Base-by-base conservation (phyloP, 2,113 vertebrate species). In the Mesitornis unicolor region DNA sequence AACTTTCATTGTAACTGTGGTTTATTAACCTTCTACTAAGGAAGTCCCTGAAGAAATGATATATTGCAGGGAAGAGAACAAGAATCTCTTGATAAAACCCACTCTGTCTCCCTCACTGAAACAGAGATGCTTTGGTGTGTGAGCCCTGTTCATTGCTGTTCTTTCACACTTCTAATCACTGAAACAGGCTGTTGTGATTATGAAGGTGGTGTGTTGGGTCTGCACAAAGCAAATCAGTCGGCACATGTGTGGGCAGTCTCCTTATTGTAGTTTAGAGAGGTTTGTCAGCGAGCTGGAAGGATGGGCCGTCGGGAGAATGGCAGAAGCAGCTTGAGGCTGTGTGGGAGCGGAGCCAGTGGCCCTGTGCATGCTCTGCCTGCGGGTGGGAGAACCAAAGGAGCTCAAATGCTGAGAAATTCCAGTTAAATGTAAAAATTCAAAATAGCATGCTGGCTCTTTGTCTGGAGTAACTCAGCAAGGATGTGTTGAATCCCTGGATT, bases 191-290 rank as follows among this genome's bases (percentile, higher is more conserved):
- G 82, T 88, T 95, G 95, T 75, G 87, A 84, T 53, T 97, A 93
- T 87, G 97, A 96, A 85, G 97, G 96, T 94, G 97, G 95, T 54
- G 47, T 97, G 97, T 97, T 97, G 93, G 95, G 97, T 96, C 97
- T 97, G 81, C 0, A 1, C 0, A 6, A 91, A 94, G 57, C 87
- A 91, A 93, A 93, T 79, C 89, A 97, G 89, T 36, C 82, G 13
- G 97, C 78, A 91, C 90, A 94, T 75, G 94, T 94, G 95, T 97
- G 91, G 97, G 97, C 89, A 97, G 95, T 29, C 2, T 2, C 69
- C 86, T 95, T 81, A 95, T 65, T 94, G 95, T 93, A 35, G 63
- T 80, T 91, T 70, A 74, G 89, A 84, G 88, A 45, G 70, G 48
- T 87, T 96, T 94, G 80, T 91, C 51, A 93, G 74, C 0, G 13